These are phyloP conservation scores for Melipona beecheii DNA, from an alignment of 2,888 invertebrate genomes.

Conservation along the genomic window DNA sequence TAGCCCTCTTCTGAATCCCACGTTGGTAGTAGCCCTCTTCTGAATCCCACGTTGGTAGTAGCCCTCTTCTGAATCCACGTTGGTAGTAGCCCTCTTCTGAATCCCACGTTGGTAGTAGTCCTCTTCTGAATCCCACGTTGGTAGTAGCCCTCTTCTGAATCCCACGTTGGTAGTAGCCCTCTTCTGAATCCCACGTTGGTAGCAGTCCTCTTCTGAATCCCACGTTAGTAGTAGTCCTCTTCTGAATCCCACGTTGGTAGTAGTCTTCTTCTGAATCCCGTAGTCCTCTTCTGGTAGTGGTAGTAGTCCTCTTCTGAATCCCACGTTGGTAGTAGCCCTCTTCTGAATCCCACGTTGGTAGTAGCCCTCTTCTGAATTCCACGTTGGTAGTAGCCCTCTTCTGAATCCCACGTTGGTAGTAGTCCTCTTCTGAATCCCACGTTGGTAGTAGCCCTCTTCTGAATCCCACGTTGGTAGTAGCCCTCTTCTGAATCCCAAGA, in stretches of 20 bases:
- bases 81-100: not conserved
- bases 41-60: not conserved
- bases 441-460: no score
- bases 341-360: not conserved
- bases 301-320: not conserved
- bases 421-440: no score
- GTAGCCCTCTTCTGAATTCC: not conserved
- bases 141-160: not conserved
- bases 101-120: not conserved
- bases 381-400: not conserved
- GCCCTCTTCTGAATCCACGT: not conserved
- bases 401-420: no score
- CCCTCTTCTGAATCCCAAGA: constrained; percentile 3
- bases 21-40: not conserved
- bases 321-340: not conserved
- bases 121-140: constrained; percentile 6
- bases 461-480: no score
- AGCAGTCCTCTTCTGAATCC: not conserved
- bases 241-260: not conserved
- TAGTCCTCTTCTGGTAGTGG: not conserved
- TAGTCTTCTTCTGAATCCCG: not conserved
- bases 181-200: not conserved
- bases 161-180: not conserved
- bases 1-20: not conserved
- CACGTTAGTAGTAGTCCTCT: not conserved